phyloP scores from a whole-genome alignment of 2,797 vertebrate species.

The Gouania willdenowi region DNA sequence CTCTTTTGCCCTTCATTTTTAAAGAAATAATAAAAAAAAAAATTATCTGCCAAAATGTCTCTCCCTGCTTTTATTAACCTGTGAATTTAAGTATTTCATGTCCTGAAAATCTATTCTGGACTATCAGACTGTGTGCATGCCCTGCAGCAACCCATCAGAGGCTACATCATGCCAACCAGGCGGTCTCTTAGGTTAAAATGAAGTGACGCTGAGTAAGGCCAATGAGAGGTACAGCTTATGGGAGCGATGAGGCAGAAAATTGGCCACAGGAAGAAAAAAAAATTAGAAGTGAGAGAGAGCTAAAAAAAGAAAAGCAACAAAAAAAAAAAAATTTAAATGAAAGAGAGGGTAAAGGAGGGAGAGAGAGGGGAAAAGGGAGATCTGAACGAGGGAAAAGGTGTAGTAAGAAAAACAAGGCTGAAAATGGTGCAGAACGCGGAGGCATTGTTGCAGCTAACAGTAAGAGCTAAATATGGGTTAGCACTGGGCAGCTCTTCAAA shows the following conservation, averaged over 20 bases:
- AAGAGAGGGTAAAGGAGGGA: constrained; percentile 2
- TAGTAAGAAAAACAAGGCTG: constrained; percentile 51
- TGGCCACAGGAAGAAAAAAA: constrained; percentile 53
- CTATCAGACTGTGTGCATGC: constrained; percentile 42
- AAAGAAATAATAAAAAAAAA: constrained; percentile 19
- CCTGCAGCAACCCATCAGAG: constrained; percentile 58
- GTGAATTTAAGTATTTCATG: constrained; percentile 45
- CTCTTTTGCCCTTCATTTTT: constrained; percentile 28
- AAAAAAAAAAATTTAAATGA: constrained; percentile 14
- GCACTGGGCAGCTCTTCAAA: constrained; percentile 55
- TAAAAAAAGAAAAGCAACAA: constrained; percentile 28
- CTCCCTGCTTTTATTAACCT: constrained; percentile 16
- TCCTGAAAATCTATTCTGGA: constrained; percentile 58
- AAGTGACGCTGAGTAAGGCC: constrained; percentile 63
- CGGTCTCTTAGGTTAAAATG: constrained; percentile 61
- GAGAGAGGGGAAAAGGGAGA: constrained; percentile 4
- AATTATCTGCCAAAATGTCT: constrained; percentile 19
- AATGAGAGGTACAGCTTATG: constrained; percentile 70
- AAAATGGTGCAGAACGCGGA: constrained; percentile 60
- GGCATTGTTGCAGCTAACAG: constrained; percentile 60
- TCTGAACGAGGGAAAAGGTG: constrained; percentile 7
- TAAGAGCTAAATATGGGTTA: constrained; percentile 54
- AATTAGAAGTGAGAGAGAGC: constrained; percentile 22
- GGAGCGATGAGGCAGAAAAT: constrained; percentile 72
- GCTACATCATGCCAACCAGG: constrained; percentile 60